Evolutionary conservation across 2,113 vertebrate species (phyloP).

Genomic region (Alaudala cheleensis): DNA sequence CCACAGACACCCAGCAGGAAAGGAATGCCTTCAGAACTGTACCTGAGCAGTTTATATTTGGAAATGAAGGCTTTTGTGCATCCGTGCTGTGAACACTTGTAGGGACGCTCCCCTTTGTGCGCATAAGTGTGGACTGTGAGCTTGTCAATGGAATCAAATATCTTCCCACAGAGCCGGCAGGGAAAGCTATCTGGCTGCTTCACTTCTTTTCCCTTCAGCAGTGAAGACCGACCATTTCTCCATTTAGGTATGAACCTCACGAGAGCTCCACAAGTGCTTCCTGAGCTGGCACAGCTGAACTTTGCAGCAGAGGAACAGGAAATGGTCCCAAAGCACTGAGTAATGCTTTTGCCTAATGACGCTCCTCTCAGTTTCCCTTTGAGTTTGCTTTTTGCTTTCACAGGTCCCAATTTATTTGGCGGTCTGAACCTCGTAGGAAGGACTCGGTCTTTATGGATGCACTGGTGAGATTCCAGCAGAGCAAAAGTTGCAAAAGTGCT

Average conservation of each 20-base stretch:
- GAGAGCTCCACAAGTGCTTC: background rate
- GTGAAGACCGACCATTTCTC: conserved; percentile 50
- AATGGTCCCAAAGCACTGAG: conserved; percentile 30
- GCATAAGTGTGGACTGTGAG: conserved; percentile 68
- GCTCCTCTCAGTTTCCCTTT: conserved; percentile 56
- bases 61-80: conserved; percentile 81
- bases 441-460: conserved; percentile 49
- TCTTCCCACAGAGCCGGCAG: conserved; percentile 74
- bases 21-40: background rate
- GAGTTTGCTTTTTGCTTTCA: conserved; percentile 61
- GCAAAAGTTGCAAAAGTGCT: conserved; percentile 59
- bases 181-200: conserved; percentile 62
- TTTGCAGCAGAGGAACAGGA: conserved; percentile 24
- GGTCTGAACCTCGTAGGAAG: conserved; percentile 40
- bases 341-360: conserved; percentile 36
- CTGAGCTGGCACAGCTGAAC: conserved; percentile 37
- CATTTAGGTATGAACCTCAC: conserved; percentile 62
- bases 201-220: conserved; percentile 65
- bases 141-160: conserved; percentile 74
- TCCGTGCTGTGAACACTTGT: conserved; percentile 74
- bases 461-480: conserved; percentile 64
- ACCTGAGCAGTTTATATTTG: conserved; percentile 82
- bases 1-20: background rate
- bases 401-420: conserved; percentile 48
- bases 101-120: conserved; percentile 76